Conservation (phyloP, 2,113 vertebrate genomes). For the Todiramphus saurophagus region DNA sequence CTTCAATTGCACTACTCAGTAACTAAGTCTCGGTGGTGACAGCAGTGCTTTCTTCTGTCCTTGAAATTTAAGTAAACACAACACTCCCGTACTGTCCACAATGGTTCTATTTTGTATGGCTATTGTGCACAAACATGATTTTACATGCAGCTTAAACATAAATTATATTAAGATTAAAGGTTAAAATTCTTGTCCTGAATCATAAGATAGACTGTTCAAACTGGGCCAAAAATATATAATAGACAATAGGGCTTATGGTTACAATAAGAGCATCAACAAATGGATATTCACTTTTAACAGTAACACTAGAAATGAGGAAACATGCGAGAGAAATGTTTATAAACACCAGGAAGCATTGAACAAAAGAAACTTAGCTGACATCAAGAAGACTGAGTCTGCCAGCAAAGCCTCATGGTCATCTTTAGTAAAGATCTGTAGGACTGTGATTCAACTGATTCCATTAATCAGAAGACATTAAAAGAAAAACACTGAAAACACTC, state of each 20-base stretch:
- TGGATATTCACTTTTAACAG: neutral
- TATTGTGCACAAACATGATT: accelerated
- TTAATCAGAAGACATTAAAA: neutral
- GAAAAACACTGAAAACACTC: neutral
- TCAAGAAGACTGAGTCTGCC: neutral
- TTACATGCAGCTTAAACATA: neutral
- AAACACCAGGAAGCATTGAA: neutral
- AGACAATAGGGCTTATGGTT: accelerated
- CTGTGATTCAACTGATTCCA: neutral
- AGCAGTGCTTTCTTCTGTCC: neutral
- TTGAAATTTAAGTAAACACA: accelerated
- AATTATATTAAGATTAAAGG: neutral
- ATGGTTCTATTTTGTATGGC: neutral
- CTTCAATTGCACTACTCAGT: neutral
- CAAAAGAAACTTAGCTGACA: neutral
- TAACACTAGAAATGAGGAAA: neutral
- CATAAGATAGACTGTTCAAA: neutral
- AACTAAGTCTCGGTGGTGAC: neutral
- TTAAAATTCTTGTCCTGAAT: neutral
- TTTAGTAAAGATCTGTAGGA: neutral
- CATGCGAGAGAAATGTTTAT: neutral
- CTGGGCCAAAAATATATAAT: neutral
- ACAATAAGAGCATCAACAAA: neutral
- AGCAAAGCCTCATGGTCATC: accelerated
- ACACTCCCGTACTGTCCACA: too few species aligned